Evolutionary conservation across 2,888 invertebrate species (phyloP).

Genomic region (Pandemis corylana): DNA sequence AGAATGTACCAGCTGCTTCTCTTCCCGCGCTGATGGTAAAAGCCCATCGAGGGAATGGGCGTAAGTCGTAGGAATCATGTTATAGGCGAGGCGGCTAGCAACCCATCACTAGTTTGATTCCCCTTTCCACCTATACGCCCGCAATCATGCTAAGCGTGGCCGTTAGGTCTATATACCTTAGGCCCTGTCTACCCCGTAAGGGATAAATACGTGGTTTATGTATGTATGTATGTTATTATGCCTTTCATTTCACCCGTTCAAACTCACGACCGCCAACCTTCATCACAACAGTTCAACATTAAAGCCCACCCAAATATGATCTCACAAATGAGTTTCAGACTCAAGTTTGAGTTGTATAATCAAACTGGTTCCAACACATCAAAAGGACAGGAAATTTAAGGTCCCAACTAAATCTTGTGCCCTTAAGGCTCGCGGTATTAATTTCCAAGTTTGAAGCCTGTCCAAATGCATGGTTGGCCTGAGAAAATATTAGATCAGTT

Average conservation of each 20-base stretch:
- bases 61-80: too few species aligned
- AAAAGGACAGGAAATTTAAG: constrained; percentile 38
- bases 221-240: too few species aligned
- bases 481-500: neutral
- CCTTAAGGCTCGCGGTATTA: constrained; percentile 21
- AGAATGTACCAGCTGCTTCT: too few species aligned
- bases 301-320: constrained; percentile 21
- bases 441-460: constrained; percentile 28
- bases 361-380: constrained; percentile 21
- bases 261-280: neutral
- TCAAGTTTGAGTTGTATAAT: constrained; percentile 33
- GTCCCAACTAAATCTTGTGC: constrained; percentile 16
- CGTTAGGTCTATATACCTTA: too few species aligned
- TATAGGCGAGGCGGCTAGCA: too few species aligned
- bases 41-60: too few species aligned
- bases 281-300: constrained; percentile 10
- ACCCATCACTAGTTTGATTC: too few species aligned
- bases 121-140: too few species aligned
- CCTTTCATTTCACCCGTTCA: neutral
- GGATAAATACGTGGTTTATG: too few species aligned
- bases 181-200: too few species aligned
- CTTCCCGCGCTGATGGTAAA: too few species aligned
- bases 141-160: too few species aligned
- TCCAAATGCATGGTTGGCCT: constrained; percentile 5
- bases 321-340: constrained; percentile 27